Evolutionary conservation across 23 tunicate species (phyloP), one percentile per base, ranked within the genome.

Genomic region (Trididemnum miniatum): DNA sequence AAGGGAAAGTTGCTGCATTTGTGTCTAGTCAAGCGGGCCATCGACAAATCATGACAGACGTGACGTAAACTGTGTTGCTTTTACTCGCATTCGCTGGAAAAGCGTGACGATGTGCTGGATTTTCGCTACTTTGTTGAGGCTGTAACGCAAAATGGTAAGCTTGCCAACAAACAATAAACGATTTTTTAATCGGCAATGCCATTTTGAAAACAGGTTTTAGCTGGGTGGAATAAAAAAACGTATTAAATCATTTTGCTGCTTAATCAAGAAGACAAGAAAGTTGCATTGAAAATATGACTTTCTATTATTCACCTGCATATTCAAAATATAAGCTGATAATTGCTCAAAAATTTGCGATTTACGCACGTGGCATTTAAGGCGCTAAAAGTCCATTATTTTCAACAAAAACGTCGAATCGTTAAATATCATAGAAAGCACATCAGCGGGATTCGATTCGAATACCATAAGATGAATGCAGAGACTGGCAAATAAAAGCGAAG

Each of bases 331-430:
- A n/a, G n/a, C n/a, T n/a, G n/a, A n/a, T n/a, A n/a, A n/a, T n/a
- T n/a, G n/a, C n/a, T n/a, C n/a, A n/a, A n/a, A n/a, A n/a, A n/a
- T n/a, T n/a, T n/a, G n/a, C n/a, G n/a, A n/a, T n/a, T n/a, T n/a
- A n/a, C n/a, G 67, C 67, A 62, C 67, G 67, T 62, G 67, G n/a
- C 67, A 62, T 62, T 62, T 62, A 62, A 22, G 29, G 29, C 67
- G 67, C 67, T 12, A 24, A 62, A 22, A 62, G 5, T 24, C 26
- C 5, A 18, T 20, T 3, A 20, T 62, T 62, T 62, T 24, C 15
- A 24, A 12, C 25, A 62, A 62, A 12, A 62, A 12, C n/a, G n/a
- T 24, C 28, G n/a, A 62, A 62, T 62, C 67, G 29, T 24, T 62
- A 62, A 62, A 62, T 62, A 62, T 24, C 67, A 62, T 24, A 62